Conservation (phyloP, 2,113 vertebrate species). For the Ondatra zibethicus region DNA sequence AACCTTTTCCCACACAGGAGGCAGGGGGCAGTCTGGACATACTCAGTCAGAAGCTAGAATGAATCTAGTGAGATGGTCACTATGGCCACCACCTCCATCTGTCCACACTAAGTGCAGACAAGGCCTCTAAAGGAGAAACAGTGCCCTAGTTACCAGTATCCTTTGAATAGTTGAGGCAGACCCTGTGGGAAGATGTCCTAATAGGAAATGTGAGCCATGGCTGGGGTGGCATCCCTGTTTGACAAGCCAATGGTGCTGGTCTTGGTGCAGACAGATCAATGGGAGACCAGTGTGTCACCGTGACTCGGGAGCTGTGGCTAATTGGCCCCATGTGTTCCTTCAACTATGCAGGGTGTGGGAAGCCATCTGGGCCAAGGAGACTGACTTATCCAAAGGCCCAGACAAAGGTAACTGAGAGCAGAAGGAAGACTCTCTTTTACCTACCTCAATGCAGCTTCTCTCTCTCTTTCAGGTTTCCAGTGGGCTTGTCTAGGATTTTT, state of each 20-base stretch:
- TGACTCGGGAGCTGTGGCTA: not conserved
- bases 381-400: not conserved
- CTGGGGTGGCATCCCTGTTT: not conserved
- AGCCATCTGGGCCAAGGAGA: not conserved
- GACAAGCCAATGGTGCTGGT: not conserved
- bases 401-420: not conserved
- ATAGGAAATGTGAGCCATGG: rapidly evolving
- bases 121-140: too few species aligned
- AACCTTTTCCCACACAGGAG: conserved; percentile 27
- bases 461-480: conserved; percentile 16
- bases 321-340: rapidly evolving
- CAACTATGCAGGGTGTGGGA: too few species aligned
- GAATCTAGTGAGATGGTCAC: not conserved
- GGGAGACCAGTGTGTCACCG: not conserved
- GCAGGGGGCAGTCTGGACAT: not conserved
- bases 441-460: not conserved
- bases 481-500: not conserved
- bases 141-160: not conserved
- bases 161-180: not conserved
- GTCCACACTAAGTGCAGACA: not conserved
- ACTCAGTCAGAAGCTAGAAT: rapidly evolving
- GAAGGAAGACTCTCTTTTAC: conserved; percentile 5
- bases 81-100: not conserved
- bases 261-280: not conserved
- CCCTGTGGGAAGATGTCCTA: not conserved